phyloP scores from a whole-genome alignment of 2,797 vertebrate species.

The Mareca strepera region DNA sequence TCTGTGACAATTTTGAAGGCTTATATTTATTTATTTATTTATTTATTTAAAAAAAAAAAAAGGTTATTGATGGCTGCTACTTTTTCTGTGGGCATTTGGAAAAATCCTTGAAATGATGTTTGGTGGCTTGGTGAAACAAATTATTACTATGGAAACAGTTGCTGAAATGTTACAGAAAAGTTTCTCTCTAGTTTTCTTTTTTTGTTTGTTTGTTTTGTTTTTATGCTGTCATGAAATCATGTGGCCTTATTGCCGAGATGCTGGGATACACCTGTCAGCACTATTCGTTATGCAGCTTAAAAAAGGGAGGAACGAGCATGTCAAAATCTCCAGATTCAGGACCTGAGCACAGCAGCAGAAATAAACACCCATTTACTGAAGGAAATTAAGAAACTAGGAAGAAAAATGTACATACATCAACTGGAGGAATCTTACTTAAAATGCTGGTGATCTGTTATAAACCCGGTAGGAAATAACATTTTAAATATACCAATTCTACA shows the following conservation, averaged over 20 bases:
- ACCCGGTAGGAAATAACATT: too few species aligned
- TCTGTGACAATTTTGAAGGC: conserved; percentile 36
- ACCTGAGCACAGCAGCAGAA: background rate
- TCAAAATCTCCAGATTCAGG: background rate
- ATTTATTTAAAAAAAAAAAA: background rate
- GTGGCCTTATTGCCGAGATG: background rate
- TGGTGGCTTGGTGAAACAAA: background rate
- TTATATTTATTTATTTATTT: background rate
- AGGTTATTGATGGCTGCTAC: conserved; percentile 15
- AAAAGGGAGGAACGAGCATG: background rate
- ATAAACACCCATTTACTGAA: background rate
- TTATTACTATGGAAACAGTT: conserved; percentile 66
- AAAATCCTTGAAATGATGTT: conserved; percentile 59
- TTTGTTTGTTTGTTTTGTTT: background rate
- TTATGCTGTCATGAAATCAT: background rate
- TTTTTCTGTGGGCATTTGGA: conserved; percentile 10
- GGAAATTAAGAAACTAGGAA: background rate
- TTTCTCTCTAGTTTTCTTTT: background rate
- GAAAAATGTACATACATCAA: background rate
- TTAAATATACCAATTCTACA: background rate
- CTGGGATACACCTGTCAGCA: background rate
- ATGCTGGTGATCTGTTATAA: background rate
- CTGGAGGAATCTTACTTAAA: background rate
- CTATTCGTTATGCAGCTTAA: background rate
- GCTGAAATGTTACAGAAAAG: conserved; percentile 33